Conservation (phyloP, 2,888 invertebrate species). For the Phengaris arion region DNA sequence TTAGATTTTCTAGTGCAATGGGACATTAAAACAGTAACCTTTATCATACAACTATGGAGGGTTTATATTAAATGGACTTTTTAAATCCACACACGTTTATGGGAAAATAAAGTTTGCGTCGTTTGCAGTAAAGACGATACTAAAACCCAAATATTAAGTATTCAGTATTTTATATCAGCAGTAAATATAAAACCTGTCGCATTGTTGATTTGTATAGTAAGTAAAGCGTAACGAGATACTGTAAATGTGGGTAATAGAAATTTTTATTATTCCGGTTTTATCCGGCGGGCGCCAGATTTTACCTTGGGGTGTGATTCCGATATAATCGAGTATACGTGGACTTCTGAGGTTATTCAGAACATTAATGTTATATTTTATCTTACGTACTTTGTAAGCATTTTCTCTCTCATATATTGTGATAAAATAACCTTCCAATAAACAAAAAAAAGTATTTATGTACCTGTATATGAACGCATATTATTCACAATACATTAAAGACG, state of each 20-base stretch:
- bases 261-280: slow-evolving; percentile 26
- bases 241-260: slow-evolving; percentile 29
- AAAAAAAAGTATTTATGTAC: too few species aligned
- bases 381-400: neutral
- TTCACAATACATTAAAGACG: too few species aligned
- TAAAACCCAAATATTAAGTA: slow-evolving; percentile 28
- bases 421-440: neutral
- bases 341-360: neutral
- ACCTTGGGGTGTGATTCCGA: slow-evolving; percentile 21
- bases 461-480: too few species aligned
- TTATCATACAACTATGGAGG: slow-evolving; percentile 3
- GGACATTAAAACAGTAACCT: neutral
- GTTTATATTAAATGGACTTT: slow-evolving; percentile 15
- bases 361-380: neutral
- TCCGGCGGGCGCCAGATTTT: slow-evolving; percentile 2
- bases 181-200: slow-evolving; percentile 29
- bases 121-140: slow-evolving; percentile 20
- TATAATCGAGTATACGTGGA: slow-evolving; percentile 21
- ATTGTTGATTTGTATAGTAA: slow-evolving; percentile 29
- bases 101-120: slow-evolving; percentile 1
- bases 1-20: neutral
- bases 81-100: neutral
- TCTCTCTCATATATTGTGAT: neutral
- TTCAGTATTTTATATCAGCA: slow-evolving; percentile 29
- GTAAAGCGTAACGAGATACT: slow-evolving; percentile 27